Base-by-base conservation (phyloP, 1,140 invertebrate species). In the Drosophila elegans region DNA sequence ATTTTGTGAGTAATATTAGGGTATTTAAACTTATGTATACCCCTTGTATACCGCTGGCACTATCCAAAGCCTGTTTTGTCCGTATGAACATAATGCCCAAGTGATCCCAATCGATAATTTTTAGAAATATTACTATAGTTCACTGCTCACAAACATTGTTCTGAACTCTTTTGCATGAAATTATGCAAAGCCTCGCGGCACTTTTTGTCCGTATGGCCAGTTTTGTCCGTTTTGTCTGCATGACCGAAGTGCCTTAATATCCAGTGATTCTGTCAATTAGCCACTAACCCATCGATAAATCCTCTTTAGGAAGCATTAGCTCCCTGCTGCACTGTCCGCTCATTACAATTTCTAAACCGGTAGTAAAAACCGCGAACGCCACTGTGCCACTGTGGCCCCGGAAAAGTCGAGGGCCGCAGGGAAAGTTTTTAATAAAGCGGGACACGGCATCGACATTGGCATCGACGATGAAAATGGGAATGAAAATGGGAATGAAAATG, bases 361-460 rank as follows among this genome's bases (percentile, higher is more conserved):
- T 32, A 6, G 4, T 13, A 27, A n/a, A 2, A 12, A 25, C 25
- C n/a, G n/a, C n/a, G n/a, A n/a, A n/a, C n/a, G n/a, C 29, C 13
- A 53, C 27, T 16, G 34, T n/a, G 21, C 34, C 10, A 25, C 32
- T 21, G 25, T n/a, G n/a, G n/a, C n/a, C n/a, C n/a, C 16, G 16
- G 16, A 10, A 49, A 61, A 62, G 45, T 44, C 27, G 61, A 67
- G 63, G 63, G 49, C 62, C 69, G 54, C 67, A 73, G 69, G 68
- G 34, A 46, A 62, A 49, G 32, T 53, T 57, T 57, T 75, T 66
- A 66, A 64, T 74, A 56, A 74, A 57, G 69, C 68, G 39, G 73
- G 49, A 48, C 7, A 38, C 29, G 29, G 3, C 32, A 55, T 29
- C 13, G 16, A 52, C 44, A 56, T 9, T 12, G 48, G 46, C 39